These are phyloP conservation scores for Charadrius vociferus DNA, from an alignment of 2,113 vertebrate species.

Conservation along the genomic window DNA sequence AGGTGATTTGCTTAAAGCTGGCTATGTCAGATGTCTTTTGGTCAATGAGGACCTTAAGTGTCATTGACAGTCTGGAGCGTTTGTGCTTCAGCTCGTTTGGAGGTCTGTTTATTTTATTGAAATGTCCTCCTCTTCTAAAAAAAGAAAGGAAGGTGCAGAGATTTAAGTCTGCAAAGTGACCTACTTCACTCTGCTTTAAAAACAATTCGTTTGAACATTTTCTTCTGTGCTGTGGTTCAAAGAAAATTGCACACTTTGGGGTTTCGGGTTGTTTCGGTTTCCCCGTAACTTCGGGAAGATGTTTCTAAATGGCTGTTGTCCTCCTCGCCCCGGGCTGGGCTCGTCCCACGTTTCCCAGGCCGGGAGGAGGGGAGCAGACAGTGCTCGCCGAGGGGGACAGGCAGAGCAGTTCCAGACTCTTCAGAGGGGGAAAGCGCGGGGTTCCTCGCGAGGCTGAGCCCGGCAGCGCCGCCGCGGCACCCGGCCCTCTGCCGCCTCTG, in stretches of 20 bases:
- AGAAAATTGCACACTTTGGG: neutral
- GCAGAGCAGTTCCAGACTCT: too few relatives aligned
- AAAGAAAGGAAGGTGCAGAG: neutral
- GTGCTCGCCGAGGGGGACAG: neutral
- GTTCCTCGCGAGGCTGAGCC: rapidly evolving
- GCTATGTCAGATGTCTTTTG: neutral
- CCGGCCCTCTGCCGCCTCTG: rapidly evolving
- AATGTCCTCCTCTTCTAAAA: neutral
- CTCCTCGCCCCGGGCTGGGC: neutral
- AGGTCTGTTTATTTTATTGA: neutral
- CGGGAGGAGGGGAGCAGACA: neutral
- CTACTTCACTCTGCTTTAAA: neutral
- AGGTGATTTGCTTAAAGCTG: neutral
- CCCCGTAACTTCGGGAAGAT: neutral
- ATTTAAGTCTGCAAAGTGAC: neutral
- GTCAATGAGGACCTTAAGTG: neutral
- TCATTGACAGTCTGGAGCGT: neutral
- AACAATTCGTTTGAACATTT: neutral
- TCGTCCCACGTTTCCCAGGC: rapidly evolving
- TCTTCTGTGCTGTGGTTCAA: neutral
- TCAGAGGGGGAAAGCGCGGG: neutral
- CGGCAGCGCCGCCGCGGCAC: too few relatives aligned
- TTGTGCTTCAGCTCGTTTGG: neutral
- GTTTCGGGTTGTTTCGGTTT: too few relatives aligned
- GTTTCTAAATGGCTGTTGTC: neutral